Percentiles rank a stretch among this genome's conserved stretches.
These are phyloP conservation scores for Erythrocercus mccallii DNA, from an alignment of 2,113 vertebrate species.

Conservation along the genomic window DNA sequence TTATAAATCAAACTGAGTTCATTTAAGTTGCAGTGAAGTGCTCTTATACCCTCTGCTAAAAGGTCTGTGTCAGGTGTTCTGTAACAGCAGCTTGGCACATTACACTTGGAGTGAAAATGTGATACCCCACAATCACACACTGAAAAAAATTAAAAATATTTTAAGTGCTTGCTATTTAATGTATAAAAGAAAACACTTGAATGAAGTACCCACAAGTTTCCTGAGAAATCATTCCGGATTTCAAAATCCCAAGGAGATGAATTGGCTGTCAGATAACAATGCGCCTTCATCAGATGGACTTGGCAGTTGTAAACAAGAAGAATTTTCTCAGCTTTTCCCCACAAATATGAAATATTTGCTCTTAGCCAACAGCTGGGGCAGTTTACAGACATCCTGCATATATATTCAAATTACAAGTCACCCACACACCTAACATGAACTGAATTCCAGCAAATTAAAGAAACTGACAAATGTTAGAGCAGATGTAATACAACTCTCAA, in stretches of 20 bases:
- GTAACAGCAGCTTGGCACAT: not conserved
- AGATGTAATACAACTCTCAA: constrained; percentile 12
- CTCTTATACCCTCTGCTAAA: not conserved
- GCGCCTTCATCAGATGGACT: constrained; percentile 77
- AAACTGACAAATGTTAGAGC: not conserved
- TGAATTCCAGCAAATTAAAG: constrained; percentile 29
- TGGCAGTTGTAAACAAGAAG: constrained; percentile 82
- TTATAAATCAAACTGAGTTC: not conserved
- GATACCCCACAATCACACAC: not conserved
- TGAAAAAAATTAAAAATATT: not conserved
- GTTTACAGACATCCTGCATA: constrained; percentile 72
- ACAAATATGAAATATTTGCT: constrained; percentile 86
- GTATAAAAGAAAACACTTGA: constrained; percentile 63
- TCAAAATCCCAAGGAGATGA: constrained; percentile 79
- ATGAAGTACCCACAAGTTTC: constrained; percentile 69
- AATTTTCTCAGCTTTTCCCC: constrained; percentile 79
- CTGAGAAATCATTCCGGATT: constrained; percentile 78
- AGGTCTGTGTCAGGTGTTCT: not conserved
- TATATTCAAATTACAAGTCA: constrained; percentile 75
- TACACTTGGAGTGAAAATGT: not conserved
- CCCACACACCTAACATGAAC: constrained; percentile 49
- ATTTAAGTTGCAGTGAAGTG: not conserved
- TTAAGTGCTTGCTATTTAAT: not conserved
- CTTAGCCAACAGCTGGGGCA: constrained; percentile 75
- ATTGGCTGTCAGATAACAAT: constrained; percentile 83